Evolutionary conservation across 2,113 vertebrate genomes (phyloP).

Genomic region (Neolamprologus tretocephalus): DNA sequence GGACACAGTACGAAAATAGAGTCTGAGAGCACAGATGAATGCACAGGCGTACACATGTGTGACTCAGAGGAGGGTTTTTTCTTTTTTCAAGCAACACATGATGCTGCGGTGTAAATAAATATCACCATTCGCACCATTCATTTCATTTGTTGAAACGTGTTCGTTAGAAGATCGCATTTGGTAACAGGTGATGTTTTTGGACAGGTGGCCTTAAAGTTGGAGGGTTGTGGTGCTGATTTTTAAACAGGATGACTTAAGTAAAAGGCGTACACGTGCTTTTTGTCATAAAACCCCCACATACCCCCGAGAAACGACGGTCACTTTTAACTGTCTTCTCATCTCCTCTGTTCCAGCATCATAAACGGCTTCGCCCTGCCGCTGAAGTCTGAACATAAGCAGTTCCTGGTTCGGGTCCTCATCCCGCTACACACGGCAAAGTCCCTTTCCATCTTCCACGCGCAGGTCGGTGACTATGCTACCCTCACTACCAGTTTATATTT

Average conservation of each 20-base stretch:
- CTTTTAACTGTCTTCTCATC: not conserved
- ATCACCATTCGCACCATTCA: not conserved
- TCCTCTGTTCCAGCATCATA: slow-evolving; percentile 76
- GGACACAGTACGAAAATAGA: not conserved
- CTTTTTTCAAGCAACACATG: not conserved
- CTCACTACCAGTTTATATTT: not conserved
- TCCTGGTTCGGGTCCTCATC: slow-evolving; percentile 87
- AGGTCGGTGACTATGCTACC: slow-evolving; percentile 67
- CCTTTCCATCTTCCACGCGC: slow-evolving; percentile 88
- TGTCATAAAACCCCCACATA: not conserved
- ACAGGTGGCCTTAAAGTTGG: not conserved
- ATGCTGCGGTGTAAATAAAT: not conserved
- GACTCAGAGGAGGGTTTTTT: not conserved
- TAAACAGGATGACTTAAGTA: not conserved
- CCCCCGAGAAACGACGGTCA: not conserved
- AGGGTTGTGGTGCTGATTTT: not conserved
- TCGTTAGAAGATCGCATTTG: rapidly evolving
- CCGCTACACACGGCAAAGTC: slow-evolving; percentile 89
- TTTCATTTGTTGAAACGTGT: not conserved
- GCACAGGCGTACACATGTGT: not conserved
- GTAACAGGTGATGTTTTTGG: not conserved
- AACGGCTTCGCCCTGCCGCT: slow-evolving; percentile 89
- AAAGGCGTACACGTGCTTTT: not conserved
- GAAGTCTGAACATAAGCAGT: slow-evolving; percentile 91
- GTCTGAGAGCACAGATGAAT: not conserved